phyloP scores from a whole-genome alignment of 1,140 invertebrate genomes.

The Dendroctonus valens region DNA sequence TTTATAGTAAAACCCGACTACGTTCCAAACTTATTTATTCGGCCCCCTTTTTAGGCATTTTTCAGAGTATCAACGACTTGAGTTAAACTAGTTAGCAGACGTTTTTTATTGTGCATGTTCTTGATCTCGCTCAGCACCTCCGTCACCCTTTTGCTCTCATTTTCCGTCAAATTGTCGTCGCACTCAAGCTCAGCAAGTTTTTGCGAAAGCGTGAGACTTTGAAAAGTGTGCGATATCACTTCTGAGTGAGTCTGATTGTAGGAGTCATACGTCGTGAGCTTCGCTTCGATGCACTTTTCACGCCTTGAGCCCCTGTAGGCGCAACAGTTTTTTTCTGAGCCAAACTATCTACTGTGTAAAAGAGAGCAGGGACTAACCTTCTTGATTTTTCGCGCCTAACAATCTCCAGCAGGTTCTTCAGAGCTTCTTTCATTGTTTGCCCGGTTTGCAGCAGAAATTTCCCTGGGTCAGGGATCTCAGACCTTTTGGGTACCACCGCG shows the following conservation, averaged over 20 bases:
- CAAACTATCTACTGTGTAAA: too few relatives aligned
- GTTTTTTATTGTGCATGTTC: constrained; percentile 10
- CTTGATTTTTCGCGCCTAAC: constrained; percentile 39
- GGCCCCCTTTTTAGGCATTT: not conserved
- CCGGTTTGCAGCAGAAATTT: constrained; percentile 35
- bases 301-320: not conserved
- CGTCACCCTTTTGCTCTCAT: constrained; percentile 10
- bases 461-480: constrained; percentile 27
- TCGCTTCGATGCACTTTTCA: constrained; percentile 18
- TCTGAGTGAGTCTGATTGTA: constrained; percentile 3
- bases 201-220: constrained; percentile 5
- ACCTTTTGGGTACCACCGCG: constrained; percentile 4
- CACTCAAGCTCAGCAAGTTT: not conserved
- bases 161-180: constrained; percentile 4
- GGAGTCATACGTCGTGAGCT: not conserved
- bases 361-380: constrained; percentile 1
- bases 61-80: constrained; percentile 3
- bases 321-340: too few relatives aligned
- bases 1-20: too few relatives aligned
- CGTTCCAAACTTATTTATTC: too few relatives aligned
- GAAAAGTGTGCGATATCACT: constrained; percentile 12
- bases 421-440: constrained; percentile 42
- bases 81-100: constrained; percentile 20
- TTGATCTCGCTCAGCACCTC: constrained; percentile 4
- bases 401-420: constrained; percentile 40